phyloP scores from a whole-genome alignment of 2,888 invertebrate species.

The Hypolimnas misippus region DNA sequence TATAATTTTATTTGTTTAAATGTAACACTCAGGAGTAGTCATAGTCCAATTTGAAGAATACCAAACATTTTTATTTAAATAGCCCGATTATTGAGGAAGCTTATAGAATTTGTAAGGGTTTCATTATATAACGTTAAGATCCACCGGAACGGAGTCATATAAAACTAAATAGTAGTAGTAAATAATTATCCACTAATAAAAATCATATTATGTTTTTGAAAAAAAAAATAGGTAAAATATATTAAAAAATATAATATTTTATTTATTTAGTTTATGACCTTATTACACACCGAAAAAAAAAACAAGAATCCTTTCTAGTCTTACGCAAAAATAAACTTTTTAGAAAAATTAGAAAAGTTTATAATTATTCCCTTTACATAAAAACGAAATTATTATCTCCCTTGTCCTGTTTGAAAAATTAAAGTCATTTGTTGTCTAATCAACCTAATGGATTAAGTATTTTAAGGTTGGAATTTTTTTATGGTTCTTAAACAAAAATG shows the following conservation, averaged over 20 bases:
- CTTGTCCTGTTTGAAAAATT: constrained; percentile 16
- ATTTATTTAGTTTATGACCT: neutral
- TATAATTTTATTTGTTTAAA: no score
- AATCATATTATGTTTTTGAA: no score
- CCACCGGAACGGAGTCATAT: no score
- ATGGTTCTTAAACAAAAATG: constrained; percentile 1
- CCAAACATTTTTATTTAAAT: no score
- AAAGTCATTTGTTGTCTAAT: constrained; percentile 15
- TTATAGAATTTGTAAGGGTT: no score
- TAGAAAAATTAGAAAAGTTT: constrained; percentile 10
- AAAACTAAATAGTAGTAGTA: no score
- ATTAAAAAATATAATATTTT: neutral
- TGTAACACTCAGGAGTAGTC: no score
- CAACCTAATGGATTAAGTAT: constrained; percentile 14
- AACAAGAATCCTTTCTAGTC: neutral
- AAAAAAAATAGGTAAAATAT: no score
- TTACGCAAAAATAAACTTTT: neutral
- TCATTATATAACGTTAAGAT: no score
- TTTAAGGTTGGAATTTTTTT: constrained; percentile 1
- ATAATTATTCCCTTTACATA: constrained; percentile 9
- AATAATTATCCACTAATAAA: no score
- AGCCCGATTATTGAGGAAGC: no score
- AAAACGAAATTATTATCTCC: constrained; percentile 5
- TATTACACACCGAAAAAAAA: neutral
- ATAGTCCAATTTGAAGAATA: no score